Base-by-base conservation (phyloP, 2,797 vertebrate genomes). In the Manis pentadactyla region DNA sequence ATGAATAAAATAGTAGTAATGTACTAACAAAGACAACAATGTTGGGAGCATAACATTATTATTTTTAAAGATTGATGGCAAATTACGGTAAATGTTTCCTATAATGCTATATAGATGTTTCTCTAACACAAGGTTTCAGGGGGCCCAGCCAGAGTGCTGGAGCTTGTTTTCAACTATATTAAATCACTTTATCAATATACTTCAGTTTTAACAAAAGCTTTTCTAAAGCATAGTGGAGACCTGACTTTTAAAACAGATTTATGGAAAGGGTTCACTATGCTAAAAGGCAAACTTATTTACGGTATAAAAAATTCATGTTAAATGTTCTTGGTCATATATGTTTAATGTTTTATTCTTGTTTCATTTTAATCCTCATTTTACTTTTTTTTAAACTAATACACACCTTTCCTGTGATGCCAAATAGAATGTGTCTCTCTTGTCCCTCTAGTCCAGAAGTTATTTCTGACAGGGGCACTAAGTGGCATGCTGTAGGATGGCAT, bases 121-220 rank as follows among this genome's bases (percentile, higher is more conserved):
- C 96, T 79, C 91, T 97, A 84, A 68, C 92, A 94, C 90, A 96
- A 68, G 81, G n/a, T 68, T 94, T 97, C 94, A 97, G 97, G 96
- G 90, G 93, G 83, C 90, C 77, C 79, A 92, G 69, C 91, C 93
- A 92, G n/a, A 95, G 91, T 97, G 59, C 84, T 92, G 64, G 85
- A 97, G 92, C 96, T 97, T 97, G 55, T 97, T 97, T 96, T 97
- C 83, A 93, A 94, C 92, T 97, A 91, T 94, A 79, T 98, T 98
- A 97, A 98, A 98, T 98, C 74, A 96, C 95, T 98, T 98, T 97
- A 85, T 98, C 97, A 97, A 96, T 98, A 94, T 97, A 96, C 95
- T 98, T 97, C 96, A 97, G 92, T 98, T 97, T 97, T 97, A 98
- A 97, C 97, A 98, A 98, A 98, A 97, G 81, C 42, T 96, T 90